Conservation (phyloP, 2,797 vertebrate genomes). For the Parauchenoglanis ngamensis region DNA sequence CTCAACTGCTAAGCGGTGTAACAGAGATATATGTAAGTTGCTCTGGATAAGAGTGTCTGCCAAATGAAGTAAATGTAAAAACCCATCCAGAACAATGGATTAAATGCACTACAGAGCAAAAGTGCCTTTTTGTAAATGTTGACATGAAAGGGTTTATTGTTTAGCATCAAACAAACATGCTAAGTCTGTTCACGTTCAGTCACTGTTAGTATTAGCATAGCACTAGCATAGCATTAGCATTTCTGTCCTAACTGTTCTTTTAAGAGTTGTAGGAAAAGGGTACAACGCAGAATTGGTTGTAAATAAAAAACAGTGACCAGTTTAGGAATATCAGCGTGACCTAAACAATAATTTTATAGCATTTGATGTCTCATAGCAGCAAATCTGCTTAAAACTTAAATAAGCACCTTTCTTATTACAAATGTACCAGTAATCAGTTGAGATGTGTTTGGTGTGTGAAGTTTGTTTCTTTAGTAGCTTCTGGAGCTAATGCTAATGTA, state of each 20-base stretch:
- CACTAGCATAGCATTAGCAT: background rate
- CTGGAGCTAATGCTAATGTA: constrained; percentile 16
- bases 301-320: background rate
- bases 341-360: background rate
- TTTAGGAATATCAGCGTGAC: background rate
- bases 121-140: background rate
- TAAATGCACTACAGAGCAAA: background rate
- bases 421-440: background rate
- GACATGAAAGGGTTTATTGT: background rate
- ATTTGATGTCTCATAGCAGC: background rate
- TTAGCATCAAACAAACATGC: background rate
- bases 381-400: background rate
- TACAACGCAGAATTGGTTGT: background rate
- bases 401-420: background rate
- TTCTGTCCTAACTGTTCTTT: background rate
- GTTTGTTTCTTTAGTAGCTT: background rate
- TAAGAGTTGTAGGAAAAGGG: background rate
- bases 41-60: no score
- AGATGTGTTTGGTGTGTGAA: background rate
- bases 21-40: no score
- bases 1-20: no score
- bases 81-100: no score
- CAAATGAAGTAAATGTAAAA: no score
- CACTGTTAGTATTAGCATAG: constrained; percentile 4
- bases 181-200: background rate